These are phyloP conservation scores for Squalus acanthias DNA, from an alignment of 2,797 vertebrate species.

Conservation along the genomic window DNA sequence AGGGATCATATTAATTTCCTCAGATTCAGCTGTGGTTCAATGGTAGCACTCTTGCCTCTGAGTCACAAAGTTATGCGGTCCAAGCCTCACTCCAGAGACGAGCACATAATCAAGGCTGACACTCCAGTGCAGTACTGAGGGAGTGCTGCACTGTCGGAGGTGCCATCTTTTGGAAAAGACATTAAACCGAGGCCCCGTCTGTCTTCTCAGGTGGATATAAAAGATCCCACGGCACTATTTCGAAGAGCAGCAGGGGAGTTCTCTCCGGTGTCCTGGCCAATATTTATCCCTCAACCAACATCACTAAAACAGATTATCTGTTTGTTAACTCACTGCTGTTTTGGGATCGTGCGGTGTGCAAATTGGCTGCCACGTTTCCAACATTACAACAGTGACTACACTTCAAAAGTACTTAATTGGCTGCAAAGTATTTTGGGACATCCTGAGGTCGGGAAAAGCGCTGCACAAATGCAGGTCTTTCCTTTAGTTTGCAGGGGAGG, in stretches of 20 bases:
- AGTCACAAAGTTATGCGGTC: neutral
- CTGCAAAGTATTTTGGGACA: neutral
- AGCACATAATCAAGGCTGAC: neutral
- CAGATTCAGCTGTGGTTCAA: neutral
- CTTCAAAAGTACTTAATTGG: neutral
- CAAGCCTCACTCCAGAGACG: neutral
- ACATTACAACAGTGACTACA: neutral
- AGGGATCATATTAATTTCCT: neutral
- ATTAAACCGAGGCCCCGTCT: neutral
- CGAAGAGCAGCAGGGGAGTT: neutral
- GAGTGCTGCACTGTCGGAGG: neutral
- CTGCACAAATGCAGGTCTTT: neutral
- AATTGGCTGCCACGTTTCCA: neutral
- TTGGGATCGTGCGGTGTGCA: neutral
- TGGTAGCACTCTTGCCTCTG: neutral
- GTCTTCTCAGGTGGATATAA: too few species aligned
- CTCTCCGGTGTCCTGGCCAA: neutral
- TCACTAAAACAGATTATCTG: neutral
- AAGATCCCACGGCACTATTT: neutral
- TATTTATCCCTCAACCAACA: neutral
- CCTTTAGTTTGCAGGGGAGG: neutral
- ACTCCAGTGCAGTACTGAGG: neutral
- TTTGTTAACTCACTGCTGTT: neutral
- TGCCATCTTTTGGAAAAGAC: neutral
- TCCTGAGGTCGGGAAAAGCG: neutral